Conservation (phyloP, 2,797 vertebrate genomes). For the Todus mexicanus region DNA sequence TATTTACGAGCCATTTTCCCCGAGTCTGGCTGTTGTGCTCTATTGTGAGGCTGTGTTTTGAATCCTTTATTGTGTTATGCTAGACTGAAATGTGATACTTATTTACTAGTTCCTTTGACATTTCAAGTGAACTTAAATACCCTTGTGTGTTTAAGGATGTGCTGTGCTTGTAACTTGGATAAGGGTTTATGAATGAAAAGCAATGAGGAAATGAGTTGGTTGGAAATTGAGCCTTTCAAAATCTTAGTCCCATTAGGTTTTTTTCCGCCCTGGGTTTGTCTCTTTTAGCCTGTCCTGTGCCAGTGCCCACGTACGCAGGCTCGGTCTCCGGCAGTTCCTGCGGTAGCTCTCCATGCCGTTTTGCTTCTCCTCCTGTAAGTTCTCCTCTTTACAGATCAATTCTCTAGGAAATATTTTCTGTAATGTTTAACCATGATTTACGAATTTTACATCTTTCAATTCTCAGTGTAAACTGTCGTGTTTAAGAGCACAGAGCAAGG, state of each 20-base stretch:
- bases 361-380: slow-evolving; percentile 95
- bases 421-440: neutral
- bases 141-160: neutral
- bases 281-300: slow-evolving; percentile 88
- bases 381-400: neutral
- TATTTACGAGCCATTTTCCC: neutral
- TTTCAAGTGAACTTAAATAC: slow-evolving; percentile 2
- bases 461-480: neutral
- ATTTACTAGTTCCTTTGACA: slow-evolving; percentile 20
- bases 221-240: neutral
- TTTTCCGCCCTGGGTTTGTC: neutral
- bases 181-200: neutral
- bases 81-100: neutral
- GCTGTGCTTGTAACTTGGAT: neutral
- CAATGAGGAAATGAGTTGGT: neutral
- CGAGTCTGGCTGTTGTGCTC: neutral
- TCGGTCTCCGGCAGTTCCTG: slow-evolving; percentile 86
- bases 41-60: neutral
- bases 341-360: slow-evolving; percentile 90
- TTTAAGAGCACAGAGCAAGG: neutral
- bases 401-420: neutral
- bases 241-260: neutral
- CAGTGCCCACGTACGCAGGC: slow-evolving; percentile 84
- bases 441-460: neutral
- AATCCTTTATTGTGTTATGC: neutral